Conservation (phyloP, 2,888 invertebrate species). For the Eupeodes latifasciatus region DNA sequence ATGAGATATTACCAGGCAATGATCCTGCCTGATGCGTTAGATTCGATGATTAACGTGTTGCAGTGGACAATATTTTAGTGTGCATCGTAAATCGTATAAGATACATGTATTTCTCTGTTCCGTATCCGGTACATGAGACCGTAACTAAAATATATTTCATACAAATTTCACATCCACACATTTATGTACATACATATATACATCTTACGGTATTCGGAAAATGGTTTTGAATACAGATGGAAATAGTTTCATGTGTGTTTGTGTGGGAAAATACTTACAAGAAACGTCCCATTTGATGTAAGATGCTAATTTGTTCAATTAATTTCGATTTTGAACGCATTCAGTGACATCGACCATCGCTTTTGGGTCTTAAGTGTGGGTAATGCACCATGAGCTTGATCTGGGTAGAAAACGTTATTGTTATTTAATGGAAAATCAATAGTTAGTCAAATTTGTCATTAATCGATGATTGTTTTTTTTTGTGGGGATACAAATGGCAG, state of each 20-base stretch:
- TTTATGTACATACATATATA: not conserved
- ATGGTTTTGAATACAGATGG: not conserved
- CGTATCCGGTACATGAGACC: constrained; percentile 40
- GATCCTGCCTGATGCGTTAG: constrained; percentile 67
- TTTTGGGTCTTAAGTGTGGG: constrained; percentile 21
- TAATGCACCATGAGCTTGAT: constrained; percentile 4
- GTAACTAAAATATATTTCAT: constrained; percentile 49
- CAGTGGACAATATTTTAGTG: constrained; percentile 65
- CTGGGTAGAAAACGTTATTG: not conserved
- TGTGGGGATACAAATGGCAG: not conserved
- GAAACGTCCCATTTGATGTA: constrained; percentile 71
- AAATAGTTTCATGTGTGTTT: not conserved
- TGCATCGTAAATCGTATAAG: constrained; percentile 65
- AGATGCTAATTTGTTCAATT: constrained; percentile 73
- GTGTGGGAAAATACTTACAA: constrained; percentile 42
- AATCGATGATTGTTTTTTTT: not conserved
- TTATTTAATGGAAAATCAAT: constrained; percentile 47
- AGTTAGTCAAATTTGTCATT: not conserved
- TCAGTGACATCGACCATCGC: constrained; percentile 40
- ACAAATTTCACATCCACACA: constrained; percentile 29
- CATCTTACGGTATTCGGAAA: not conserved
- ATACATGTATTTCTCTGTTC: constrained; percentile 56
- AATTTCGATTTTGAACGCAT: constrained; percentile 55
- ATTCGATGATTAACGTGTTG: constrained; percentile 72
- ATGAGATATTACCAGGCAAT: constrained; percentile 67